Base-by-base conservation (phyloP, 2,113 vertebrate species). In the Cebidichthys violaceus region DNA sequence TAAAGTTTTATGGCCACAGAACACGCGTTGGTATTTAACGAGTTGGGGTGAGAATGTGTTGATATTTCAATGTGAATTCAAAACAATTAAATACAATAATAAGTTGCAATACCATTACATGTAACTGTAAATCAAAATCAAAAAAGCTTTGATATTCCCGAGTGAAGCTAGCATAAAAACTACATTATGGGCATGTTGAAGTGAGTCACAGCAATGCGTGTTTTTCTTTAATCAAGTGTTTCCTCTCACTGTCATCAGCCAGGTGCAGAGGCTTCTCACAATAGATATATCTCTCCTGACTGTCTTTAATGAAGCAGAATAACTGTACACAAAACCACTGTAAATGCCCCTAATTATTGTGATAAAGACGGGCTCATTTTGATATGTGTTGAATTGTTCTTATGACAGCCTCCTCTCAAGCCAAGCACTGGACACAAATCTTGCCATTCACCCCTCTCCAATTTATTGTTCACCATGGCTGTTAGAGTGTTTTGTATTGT, bases 381-480 rank as follows among this genome's bases (percentile, higher is more conserved):
- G 20, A 74, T 67, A 81, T 37, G 61, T 73, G 61, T 73, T 47
- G 33, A 67, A 74, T 67, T 35, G 27, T 43, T 66, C 35, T 57
- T 15, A 35, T 66, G 57, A 54, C 41, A 45, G 60, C 37, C 50
- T 72, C n/a, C 29, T 67, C 55, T 74, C 52, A 37, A 59, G 52
- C 61, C 70, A 73, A 80, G 50, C 9, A 66, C 50, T 59, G 61
- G 70, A 60, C 52, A 60, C 62, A 74, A 66, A 47, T 66, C 18
- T 35, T 50, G 61, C 52, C 70, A 75, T 81, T 81, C 62, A 59
- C 15, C 10, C 31, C 17, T 73, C 29, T 74, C 70, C 60, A 73
- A 57, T 43, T 41, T 41, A 71, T 71, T 64, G 68, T 71, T 60
- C 47, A 43, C 41, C 9, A 18, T 70, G 33, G 57, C 57, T 79